Conservation (phyloP, 1,140 invertebrate genomes). For the Sycophaga agraensis region DNA sequence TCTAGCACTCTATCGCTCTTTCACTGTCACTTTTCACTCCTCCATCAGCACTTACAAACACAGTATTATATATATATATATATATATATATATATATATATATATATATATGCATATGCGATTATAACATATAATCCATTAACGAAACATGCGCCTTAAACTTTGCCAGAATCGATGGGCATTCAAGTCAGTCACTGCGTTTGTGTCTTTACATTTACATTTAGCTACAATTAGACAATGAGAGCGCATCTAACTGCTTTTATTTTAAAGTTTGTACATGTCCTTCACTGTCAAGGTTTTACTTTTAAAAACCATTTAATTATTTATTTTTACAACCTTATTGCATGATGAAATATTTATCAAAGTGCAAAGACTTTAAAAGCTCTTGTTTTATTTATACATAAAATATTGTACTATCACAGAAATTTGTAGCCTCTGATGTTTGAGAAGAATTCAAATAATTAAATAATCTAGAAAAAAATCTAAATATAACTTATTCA, state of each 20-base stretch:
- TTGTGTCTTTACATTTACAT: background rate
- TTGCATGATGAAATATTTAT: background rate
- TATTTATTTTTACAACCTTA: background rate
- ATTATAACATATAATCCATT: conserved; percentile 12
- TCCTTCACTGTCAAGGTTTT: no score
- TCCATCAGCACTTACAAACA: conserved; percentile 16
- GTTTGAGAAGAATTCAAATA: conserved; percentile 5
- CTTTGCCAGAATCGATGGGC: conserved; percentile 25
- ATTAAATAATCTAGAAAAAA: background rate
- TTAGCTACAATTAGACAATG: background rate
- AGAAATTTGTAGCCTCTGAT: conserved; percentile 11
- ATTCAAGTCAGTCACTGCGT: background rate
- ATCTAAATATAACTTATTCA: no score
- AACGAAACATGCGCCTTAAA: background rate
- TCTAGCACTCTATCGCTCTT: background rate
- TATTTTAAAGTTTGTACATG: background rate
- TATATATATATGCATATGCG: conserved; percentile 10
- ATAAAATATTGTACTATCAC: conserved; percentile 17
- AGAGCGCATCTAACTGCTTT: background rate
- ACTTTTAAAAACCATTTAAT: no score
- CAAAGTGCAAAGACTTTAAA: background rate
- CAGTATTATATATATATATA: conserved; percentile 9
- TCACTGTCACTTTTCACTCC: no score
- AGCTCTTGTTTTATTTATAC: background rate
- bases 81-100: no score